Evolutionary conservation across 2,888 invertebrate genomes (phyloP).

Genomic region (Notodonta dromedarius): DNA sequence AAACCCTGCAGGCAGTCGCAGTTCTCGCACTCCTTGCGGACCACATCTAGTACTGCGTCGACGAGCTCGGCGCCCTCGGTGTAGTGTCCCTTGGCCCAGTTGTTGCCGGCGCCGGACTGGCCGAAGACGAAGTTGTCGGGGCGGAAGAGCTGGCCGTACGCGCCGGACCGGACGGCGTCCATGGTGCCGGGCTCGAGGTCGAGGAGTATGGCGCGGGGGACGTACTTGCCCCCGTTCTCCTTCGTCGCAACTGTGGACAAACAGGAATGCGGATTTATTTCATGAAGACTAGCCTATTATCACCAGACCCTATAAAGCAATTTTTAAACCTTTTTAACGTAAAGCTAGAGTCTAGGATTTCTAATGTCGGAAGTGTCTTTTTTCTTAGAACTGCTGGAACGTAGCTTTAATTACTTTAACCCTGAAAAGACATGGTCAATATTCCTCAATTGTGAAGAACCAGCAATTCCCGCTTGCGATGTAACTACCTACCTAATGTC

Average conservation of each 20-base stretch:
- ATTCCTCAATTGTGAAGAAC: background rate
- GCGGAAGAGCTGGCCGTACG: slow-evolving; percentile 94
- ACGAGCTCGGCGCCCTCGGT: slow-evolving; percentile 94
- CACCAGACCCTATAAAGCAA: background rate
- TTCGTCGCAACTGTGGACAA: slow-evolving; percentile 90
- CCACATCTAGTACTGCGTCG: slow-evolving; percentile 93
- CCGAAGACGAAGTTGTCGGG: slow-evolving; percentile 98
- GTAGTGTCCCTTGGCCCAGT: slow-evolving; percentile 96
- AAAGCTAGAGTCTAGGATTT: no score
- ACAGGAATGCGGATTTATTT: slow-evolving; percentile 19
- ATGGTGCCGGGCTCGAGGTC: slow-evolving; percentile 99
- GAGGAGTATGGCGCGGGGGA: slow-evolving; percentile 96
- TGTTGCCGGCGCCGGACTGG: slow-evolving; percentile 92
- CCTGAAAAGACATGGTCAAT: background rate
- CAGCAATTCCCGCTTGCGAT: background rate
- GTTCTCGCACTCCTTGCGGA: slow-evolving; percentile 94
- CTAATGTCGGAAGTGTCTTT: no score
- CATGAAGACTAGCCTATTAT: background rate
- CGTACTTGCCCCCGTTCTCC: slow-evolving; percentile 96
- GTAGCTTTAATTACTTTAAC: background rate
- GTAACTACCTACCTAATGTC: background rate
- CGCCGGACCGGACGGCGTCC: slow-evolving; percentile 95
- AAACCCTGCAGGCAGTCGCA: slow-evolving; percentile 97
- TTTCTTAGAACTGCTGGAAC: background rate
- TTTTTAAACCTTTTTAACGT: no score